Evolutionary conservation across 1,140 invertebrate genomes (phyloP), one percentile per base, ranked within the genome.

Genomic region (Drepana arcuata): DNA sequence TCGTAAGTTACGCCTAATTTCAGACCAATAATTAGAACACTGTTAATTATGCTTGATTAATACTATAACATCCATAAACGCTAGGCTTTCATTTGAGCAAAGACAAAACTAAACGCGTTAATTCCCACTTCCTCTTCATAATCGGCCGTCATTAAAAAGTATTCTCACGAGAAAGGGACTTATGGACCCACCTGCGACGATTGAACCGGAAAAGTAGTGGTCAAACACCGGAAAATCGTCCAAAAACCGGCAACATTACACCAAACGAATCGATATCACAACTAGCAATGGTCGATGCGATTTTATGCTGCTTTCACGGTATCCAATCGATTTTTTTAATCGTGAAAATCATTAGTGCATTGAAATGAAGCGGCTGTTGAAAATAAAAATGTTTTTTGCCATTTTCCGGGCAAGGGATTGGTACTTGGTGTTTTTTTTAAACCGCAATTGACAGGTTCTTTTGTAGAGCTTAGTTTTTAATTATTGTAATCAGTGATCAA

Each of bases 151-250:
- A 60, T 62, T 59, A 51, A 64, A 51, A 64, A 56, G 56, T 40
- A 66, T 69, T 73, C 63, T 79, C 72, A 69, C 74, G 73, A 81
- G 74, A 81, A 80, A 68, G 41, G 29, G 28, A 38, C 46, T 51
- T 44, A 56, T 51, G 43, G 35, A 43, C 38, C 46, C 71, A 78
- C 73, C 72, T 78, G 73, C 61, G 47, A 45, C 62, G 56, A 69
- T 45, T 56, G 41, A 54, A 75, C 63, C 74, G 68, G 72, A 77
- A 81, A 78, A 74, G 44, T 51, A 49, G 55, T 63, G 63, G 33
- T 63, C 70, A 66, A 79, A 75, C 56, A 71, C 45, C 72, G 72
- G 70, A 73, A 78, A 81, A 81, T 78, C 68, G 57, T 46, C 58
- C 56, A 70, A 78, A 78, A 78, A 73, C 72, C 70, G 52, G 58